These are phyloP conservation scores for Poecile montanus DNA, from an alignment of 2,797 vertebrate species.

Conservation along the genomic window DNA sequence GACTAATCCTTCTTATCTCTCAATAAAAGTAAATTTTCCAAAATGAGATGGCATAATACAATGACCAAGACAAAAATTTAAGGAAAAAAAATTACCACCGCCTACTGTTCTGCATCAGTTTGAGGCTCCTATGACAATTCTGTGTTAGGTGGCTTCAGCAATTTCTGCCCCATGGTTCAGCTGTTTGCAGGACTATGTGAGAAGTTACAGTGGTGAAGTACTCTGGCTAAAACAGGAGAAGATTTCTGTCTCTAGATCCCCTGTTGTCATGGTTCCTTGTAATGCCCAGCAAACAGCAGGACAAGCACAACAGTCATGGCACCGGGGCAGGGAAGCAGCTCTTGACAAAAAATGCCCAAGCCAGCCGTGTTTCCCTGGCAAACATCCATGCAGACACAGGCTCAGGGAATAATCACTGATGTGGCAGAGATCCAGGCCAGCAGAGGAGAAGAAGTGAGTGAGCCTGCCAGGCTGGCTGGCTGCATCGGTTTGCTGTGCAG, in stretches of 20 bases:
- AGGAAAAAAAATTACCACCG: accelerated
- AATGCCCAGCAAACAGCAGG: background rate
- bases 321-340: accelerated
- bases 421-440: background rate
- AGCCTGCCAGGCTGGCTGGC: background rate
- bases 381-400: background rate
- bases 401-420: background rate
- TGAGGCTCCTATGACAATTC: background rate
- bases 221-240: background rate
- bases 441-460: background rate
- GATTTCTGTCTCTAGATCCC: background rate
- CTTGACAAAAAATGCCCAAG: background rate
- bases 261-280: background rate
- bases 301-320: background rate
- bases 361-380: background rate
- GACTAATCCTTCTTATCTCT: background rate
- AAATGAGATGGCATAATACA: background rate
- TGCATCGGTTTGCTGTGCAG: background rate
- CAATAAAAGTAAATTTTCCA: background rate
- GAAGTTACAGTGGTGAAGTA: background rate
- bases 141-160: background rate
- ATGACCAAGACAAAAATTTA: background rate
- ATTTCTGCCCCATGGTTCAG: background rate
- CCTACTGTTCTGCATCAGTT: background rate
- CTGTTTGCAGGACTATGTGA: background rate